These are phyloP conservation scores for Apocrypta bakeri DNA, from an alignment of 1,140 invertebrate genomes.

Conservation along the genomic window DNA sequence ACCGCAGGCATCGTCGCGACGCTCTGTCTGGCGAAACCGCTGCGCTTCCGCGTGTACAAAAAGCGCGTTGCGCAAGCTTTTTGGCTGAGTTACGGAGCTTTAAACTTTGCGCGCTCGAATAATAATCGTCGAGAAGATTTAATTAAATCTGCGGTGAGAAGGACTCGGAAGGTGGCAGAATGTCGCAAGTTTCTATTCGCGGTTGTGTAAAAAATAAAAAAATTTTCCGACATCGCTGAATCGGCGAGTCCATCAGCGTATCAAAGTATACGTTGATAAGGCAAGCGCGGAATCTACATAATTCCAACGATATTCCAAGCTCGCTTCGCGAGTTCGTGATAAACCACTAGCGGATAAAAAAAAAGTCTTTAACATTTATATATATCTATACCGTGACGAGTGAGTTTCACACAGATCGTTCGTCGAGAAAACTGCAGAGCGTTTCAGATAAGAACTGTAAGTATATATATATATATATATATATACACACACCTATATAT, in stretches of 20 bases:
- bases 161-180: not conserved
- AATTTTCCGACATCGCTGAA: not conserved
- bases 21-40: not conserved
- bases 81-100: not conserved
- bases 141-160: not conserved
- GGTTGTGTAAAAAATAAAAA: not conserved
- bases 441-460: too few species aligned
- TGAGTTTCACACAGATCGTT: too few species aligned
- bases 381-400: conserved; percentile 40
- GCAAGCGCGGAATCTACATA: not conserved
- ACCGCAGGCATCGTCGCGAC: not conserved
- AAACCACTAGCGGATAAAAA: not conserved
- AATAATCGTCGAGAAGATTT: conserved; percentile 23
- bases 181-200: not conserved
- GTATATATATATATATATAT: too few species aligned
- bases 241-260: too few species aligned
- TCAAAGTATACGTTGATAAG: not conserved
- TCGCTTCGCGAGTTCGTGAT: not conserved
- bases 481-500: too few species aligned
- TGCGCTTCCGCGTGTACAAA: conserved; percentile 1
- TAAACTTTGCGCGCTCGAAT: not conserved
- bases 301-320: not conserved
- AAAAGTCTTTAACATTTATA: not conserved
- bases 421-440: too few species aligned
- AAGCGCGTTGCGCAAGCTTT: conserved; percentile 4